A percentile compares a stretch with the other conserved stretches of the same genome.
Conservation (phyloP, 2,113 vertebrate species). For the Saguinus imperator region DNA sequence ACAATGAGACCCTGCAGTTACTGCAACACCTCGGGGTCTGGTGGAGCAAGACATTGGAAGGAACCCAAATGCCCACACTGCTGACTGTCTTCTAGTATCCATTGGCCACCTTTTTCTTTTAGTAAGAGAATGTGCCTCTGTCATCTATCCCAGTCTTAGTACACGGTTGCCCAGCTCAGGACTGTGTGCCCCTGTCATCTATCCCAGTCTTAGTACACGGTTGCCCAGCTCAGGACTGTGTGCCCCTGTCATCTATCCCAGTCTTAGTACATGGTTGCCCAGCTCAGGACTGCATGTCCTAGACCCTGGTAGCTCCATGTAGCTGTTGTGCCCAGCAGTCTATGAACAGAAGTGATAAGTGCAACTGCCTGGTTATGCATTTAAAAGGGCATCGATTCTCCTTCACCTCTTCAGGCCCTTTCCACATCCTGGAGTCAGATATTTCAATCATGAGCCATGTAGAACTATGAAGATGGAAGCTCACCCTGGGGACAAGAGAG, state of each 20-base stretch:
- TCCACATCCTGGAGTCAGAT: neutral
- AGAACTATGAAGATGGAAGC: neutral
- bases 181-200: too few relatives aligned
- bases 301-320: neutral
- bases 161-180: neutral
- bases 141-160: neutral
- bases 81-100: neutral
- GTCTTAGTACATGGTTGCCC: too few relatives aligned
- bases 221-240: too few relatives aligned
- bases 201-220: too few relatives aligned
- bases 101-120: neutral
- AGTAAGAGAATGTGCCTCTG: neutral
- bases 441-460: neutral
- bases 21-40: rapidly evolving
- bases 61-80: neutral
- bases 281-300: neutral
- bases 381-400: rapidly evolving
- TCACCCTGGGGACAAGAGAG: rapidly evolving
- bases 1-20: neutral
- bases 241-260: too few relatives aligned
- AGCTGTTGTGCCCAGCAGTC: neutral
- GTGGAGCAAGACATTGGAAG: neutral
- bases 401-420: neutral
- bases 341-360: neutral
- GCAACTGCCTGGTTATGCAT: neutral